Base-by-base conservation (phyloP, 2,888 invertebrate genomes). In the Drosophila greeni region DNA sequence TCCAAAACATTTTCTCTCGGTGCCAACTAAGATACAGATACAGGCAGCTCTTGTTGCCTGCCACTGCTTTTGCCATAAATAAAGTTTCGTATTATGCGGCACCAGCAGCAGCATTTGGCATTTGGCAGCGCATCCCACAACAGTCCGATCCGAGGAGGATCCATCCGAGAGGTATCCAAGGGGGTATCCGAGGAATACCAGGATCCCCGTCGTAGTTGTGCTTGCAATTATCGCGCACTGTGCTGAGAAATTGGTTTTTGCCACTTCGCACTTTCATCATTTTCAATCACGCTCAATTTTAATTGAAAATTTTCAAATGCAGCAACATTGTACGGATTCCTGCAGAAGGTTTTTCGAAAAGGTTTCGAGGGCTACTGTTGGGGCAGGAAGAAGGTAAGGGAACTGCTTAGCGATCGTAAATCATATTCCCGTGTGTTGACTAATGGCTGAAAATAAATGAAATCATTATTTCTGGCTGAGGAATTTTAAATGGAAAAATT, bases 221-320 rank as follows among this genome's bases (percentile, higher is more conserved):
- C 52, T 40, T 53, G 84, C 85, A 82, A 82, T 82, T 82, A 82
- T 85, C 82, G 85, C 82, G 74, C 76, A 84, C 85, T 83, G 76
- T 77, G 80, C 84, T 85, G 84, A 84, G 81, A 82, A 82, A 82
- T 82, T 82, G 81, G 70, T 78, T 82, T 82, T 82, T 82, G 81
- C 81, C 81, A 82, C 81, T 85, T 82, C 82, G 82, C 76, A 82
- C 85, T 82, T 78, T 82, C 82, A 74, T 75, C 79, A 82, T 83
- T 82, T 82, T 82, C 81, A 82, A 82, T 82, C 81, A 83, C 70
- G 85, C 83, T 83, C 82, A 82, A 85, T 83, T 82, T 82, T 82
- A 82, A 82, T 82, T 82, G 81, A 82, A 82, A 82, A 81, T 76
- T 78, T 77, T 72, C 78, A 79, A 83, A 79, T 72, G 68, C 69